Conservation (phyloP, 2,797 vertebrate species). For the Odontamblyopus lacepedii region DNA sequence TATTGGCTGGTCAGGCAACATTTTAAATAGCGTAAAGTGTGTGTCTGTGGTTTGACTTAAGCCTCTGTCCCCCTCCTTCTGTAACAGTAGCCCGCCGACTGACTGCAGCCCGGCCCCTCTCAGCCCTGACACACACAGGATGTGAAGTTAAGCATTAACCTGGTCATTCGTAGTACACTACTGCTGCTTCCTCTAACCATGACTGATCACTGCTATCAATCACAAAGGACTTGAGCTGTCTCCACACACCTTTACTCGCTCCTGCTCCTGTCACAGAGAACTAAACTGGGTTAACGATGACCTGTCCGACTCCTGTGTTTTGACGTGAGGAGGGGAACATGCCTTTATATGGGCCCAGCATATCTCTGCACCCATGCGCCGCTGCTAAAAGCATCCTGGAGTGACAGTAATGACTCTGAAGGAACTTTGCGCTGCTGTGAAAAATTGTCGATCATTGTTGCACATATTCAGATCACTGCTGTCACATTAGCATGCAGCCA, state of each 20-base stretch:
- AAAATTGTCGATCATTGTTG: slow-evolving; percentile 49
- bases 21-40: neutral
- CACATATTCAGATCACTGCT: slow-evolving; percentile 54
- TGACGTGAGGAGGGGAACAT: slow-evolving; percentile 32
- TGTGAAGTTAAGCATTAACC: slow-evolving; percentile 53
- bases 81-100: slow-evolving; percentile 7
- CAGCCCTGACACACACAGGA: slow-evolving; percentile 31
- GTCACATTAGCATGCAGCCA: slow-evolving; percentile 60
- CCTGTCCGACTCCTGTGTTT: slow-evolving; percentile 19
- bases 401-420: slow-evolving; percentile 70
- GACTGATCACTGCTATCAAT: slow-evolving; percentile 39
- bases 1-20: too few species aligned
- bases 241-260: slow-evolving; percentile 12
- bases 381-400: slow-evolving; percentile 38
- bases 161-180: slow-evolving; percentile 32
- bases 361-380: slow-evolving; percentile 14
- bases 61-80: slow-evolving; percentile 12
- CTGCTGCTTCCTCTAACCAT: slow-evolving; percentile 37
- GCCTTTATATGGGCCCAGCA: slow-evolving; percentile 16
- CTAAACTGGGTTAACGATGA: slow-evolving; percentile 26
- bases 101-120: slow-evolving; percentile 17
- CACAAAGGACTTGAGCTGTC: slow-evolving; percentile 23
- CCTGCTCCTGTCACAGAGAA: slow-evolving; percentile 9
- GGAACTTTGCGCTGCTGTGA: slow-evolving; percentile 52
- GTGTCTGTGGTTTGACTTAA: neutral